Evolutionary conservation across 2,888 invertebrate genomes (phyloP), one percentile per base, ranked within the genome.

Genomic region (Drosophila monieri): DNA sequence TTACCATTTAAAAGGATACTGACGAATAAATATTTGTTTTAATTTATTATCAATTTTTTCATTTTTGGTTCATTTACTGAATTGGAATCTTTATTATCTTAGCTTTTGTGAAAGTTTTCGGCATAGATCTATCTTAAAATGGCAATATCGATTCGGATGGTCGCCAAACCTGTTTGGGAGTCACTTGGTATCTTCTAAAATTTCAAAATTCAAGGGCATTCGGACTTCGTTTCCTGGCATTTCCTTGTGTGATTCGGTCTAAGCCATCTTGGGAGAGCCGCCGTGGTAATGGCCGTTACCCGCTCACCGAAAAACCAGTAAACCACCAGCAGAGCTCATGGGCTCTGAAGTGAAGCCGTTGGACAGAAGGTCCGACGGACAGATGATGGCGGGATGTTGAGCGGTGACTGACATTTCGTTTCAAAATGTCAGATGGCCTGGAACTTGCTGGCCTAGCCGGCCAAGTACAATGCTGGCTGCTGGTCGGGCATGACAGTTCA

Each of bases 361-460:
- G 60, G 62, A 61, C 61, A n/a, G 35, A 43, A 54, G 15, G 25
- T 15, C n/a, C 25, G 58, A 57, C 44, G 46, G 46, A 39, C 72
- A 75, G 72, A 74, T 58, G 66, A 58, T 70, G 74, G 80, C 74
- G 54, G 70, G 59, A 74, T 61, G 62, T 66, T 71, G 64, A 80
- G 76, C 72, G 53, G 64, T 84, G 78, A 84, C 83, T 84, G 88
- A 84, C 84, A 88, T 88, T 84, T 84, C 71, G 81, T 70, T 85
- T 84, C 85, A 88, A 88, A 87, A 85, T 80, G 85, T 85, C 80
- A 80, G 86, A 67, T 68, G 72, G 62, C 62, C 66, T 77, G 80
- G 51, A 61, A 55, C 62, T 72, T 59, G 62, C 43, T 47, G 27
- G 44, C 59, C 59, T 47, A 35, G 44, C 59, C 59, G 46, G 46